A percentile compares a stretch with the other conserved stretches of the same genome.
Evolutionary conservation across 1,140 invertebrate species (phyloP).

Genomic region (Drosophila yakuba): DNA sequence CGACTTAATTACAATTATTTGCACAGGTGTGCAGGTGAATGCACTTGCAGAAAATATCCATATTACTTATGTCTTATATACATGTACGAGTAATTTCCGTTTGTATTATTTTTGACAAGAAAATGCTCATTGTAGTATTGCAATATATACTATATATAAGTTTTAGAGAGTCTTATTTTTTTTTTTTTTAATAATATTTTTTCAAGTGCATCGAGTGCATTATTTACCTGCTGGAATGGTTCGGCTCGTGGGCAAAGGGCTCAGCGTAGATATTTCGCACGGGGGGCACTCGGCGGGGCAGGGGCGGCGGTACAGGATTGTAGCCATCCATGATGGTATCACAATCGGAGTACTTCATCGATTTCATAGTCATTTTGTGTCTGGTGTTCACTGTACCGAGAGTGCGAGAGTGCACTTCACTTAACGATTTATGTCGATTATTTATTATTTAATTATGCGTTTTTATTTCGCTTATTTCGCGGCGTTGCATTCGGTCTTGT

Average conservation of each 20-base stretch:
- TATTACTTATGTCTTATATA: too few relatives aligned
- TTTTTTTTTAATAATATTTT: neutral
- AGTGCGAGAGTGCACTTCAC: conserved; percentile 32
- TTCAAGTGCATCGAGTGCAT: neutral
- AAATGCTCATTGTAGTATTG: too few relatives aligned
- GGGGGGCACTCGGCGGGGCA: conserved; percentile 85
- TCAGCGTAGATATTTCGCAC: conserved; percentile 86
- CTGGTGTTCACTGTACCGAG: conserved; percentile 25
- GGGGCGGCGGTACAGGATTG: conserved; percentile 86
- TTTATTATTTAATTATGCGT: conserved; percentile 41
- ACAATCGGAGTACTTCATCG: conserved; percentile 85
- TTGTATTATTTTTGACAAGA: too few relatives aligned
- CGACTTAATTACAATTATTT: conserved; percentile 54
- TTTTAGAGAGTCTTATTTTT: neutral
- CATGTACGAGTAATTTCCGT: too few relatives aligned
- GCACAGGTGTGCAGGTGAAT: conserved; percentile 6
- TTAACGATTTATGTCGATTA: conserved; percentile 44
- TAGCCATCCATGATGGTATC: conserved; percentile 86
- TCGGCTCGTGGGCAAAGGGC: conserved; percentile 86
- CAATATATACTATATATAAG: neutral
- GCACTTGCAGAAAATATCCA: neutral
- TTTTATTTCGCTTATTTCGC: neutral
- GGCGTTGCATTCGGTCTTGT: neutral
- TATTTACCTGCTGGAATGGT: conserved; percentile 84
- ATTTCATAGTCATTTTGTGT: conserved; percentile 85